Evolutionary conservation across 1,140 invertebrate species (phyloP), one percentile per base, ranked within the genome.

Genomic region (Grapholita molesta): DNA sequence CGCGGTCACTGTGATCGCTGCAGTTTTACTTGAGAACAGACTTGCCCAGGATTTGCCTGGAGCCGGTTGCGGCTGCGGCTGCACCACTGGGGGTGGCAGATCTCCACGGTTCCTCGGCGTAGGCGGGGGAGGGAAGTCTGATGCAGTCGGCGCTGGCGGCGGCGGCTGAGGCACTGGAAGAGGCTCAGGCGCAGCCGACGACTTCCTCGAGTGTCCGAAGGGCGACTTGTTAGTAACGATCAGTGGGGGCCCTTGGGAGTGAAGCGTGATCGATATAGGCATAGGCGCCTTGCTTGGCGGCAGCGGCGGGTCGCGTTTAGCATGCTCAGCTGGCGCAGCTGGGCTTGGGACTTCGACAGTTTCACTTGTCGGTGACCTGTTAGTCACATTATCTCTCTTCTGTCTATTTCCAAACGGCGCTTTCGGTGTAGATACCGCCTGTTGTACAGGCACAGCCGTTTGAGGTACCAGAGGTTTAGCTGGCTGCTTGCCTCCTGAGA

Each of bases 21-120:
- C 71, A 0, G 82, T 42, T 72, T 90, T 90, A 57, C 79, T 88
- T 2, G 87, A 90, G 78, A 92, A 92, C 11, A 92, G 71, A 75
- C 90, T 92, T 0, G 92, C 92, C 90, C 90, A 92, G 3, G 92
- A 91, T 68, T 91, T 90, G 4, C 85, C 88, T 2, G 87, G 86
- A 1, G 89, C 83, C 0, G 90, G 85, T 67, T 82, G 84, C 7
- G 84, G 85, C 70, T 84, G 84, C 6, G 80, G 83, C 61, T 81
- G 78, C 1, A 86, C 77, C 8, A 85, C 82, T 3, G 83, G 78
- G 5, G 80, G 68, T 0, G 88, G 81, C 1, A 74, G 57, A 35
- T 92, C 90, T 35, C 82, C 80, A 12, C 87, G 78, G 67, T 91
- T 87, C 15, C 91, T 78, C 0, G 92, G 90, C 2, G 91, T 91